Base-by-base conservation (phyloP, 2,113 vertebrate species). In the Pleuronectes platessa region DNA sequence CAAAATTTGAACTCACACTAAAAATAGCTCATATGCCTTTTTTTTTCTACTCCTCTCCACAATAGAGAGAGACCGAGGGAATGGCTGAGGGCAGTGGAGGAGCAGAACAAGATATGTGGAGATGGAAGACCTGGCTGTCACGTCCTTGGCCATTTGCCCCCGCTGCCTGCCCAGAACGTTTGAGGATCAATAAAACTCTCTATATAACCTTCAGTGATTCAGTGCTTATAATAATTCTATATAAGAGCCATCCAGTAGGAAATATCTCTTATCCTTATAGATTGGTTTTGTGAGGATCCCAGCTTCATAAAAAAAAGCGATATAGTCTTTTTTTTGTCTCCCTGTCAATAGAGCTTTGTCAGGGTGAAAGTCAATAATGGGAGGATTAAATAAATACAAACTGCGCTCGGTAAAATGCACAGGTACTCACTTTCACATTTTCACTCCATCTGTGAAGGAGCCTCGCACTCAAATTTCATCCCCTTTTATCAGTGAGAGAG, bases 371-470 rank as follows among this genome's bases (percentile, higher is more conserved):
- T 89, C 87, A 87, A 81, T 91, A 87, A 82, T 55, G 68, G 76
- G 58, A 31, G 83, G 89, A 89, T 93, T 86, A 87, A 89, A 86
- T 90, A 89, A 89, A 88, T 60, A 75, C 73, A 79, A 82, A 89
- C 71, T 77, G 11, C 56, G 40, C 40, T 63, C 55, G 15, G 67
- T 74, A 61, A 89, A 88, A 83, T 74, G 82, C 82, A 66, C 75
- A 82, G 75, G 85, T 85, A 82, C 83, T 88, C 75, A 20, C 68
- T 82, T 86, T 87, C 76, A 40, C 86, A 77, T 80, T 83, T 74
- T 85, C 79, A 27, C 77, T 89, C 74, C 75, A 74, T 86, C 82
- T 83, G 81, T 71, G 85, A 85, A 79, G 80, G 63, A 86, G 87
- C 68, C 67, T 72, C 37, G 21, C 71, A 77, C 85, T 86, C 74